Percentiles rank a stretch among this genome's conserved stretches.
phyloP scores from a whole-genome alignment of 2,797 vertebrate species.

The Antennarius maculatus region DNA sequence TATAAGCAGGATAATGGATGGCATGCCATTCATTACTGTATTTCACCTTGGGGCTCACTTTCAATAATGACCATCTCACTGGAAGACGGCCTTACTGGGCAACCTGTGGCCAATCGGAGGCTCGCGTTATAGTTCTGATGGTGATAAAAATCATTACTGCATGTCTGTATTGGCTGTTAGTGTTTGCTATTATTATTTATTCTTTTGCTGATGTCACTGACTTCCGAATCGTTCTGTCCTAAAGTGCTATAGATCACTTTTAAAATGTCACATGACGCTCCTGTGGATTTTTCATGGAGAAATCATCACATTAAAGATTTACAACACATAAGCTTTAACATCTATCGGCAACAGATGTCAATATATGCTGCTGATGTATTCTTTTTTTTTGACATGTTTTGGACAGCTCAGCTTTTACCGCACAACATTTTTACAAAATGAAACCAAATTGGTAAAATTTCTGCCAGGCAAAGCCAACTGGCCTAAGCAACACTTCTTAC shows the following conservation, averaged over 20 bases:
- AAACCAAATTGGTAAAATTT: conserved; percentile 8
- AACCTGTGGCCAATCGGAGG: conserved; percentile 61
- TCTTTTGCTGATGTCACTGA: conserved; percentile 46
- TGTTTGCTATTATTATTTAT: conserved; percentile 26
- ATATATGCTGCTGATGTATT: too few species aligned
- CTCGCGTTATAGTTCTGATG: conserved; percentile 38
- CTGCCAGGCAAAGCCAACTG: conserved; percentile 15
- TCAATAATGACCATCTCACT: conserved; percentile 63
- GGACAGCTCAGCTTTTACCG: not conserved
- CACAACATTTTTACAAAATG: conserved; percentile 9
- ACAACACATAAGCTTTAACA: not conserved
- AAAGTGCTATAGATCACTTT: conserved; percentile 31
- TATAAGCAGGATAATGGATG: conserved; percentile 57
- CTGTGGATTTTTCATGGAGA: not conserved
- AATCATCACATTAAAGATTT: conserved; percentile 6
- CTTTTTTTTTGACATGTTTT: not conserved
- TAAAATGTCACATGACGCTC: not conserved
- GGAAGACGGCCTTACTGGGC: conserved; percentile 59
- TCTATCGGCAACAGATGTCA: conserved; percentile 2
- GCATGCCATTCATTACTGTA: conserved; percentile 62
- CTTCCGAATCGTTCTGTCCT: conserved; percentile 24
- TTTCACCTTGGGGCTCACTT: conserved; percentile 67
- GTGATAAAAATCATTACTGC: conserved; percentile 60
- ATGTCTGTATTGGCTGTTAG: conserved; percentile 45
- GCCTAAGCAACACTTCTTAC: conserved; percentile 18